Evolutionary conservation across 2,888 invertebrate species (phyloP).

Genomic region (Melipona beecheii): DNA sequence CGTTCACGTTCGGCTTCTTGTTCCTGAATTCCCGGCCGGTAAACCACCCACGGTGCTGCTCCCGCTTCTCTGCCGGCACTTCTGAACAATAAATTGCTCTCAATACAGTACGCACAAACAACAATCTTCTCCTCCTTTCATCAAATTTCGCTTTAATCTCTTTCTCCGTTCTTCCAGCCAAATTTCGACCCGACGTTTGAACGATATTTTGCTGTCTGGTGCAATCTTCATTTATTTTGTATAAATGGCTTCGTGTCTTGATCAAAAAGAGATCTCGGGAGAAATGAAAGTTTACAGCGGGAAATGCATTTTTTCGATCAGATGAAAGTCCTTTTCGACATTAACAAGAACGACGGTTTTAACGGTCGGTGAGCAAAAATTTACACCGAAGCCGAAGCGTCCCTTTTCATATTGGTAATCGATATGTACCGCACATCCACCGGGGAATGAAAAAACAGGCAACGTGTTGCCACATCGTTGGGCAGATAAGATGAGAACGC

Average conservation of each 20-base stretch:
- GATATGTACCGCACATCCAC: neutral
- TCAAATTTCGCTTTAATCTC: neutral
- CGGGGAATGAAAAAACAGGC: neutral
- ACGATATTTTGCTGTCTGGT: too few relatives aligned
- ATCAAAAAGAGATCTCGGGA: too few relatives aligned
- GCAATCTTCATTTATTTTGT: too few relatives aligned
- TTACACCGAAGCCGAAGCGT: neutral
- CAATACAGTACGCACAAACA: neutral
- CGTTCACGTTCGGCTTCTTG: constrained; percentile 1
- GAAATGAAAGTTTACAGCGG: neutral
- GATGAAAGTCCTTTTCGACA: neutral
- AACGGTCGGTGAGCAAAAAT: too few relatives aligned
- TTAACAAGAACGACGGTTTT: too few relatives aligned
- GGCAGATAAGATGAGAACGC: constrained; percentile 43
- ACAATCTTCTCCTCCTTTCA: neutral
- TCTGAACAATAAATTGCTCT: neutral
- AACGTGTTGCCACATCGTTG: neutral
- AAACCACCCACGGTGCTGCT: neutral
- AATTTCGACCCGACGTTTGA: too few relatives aligned
- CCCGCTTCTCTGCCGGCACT: neutral
- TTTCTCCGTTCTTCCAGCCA: too few relatives aligned
- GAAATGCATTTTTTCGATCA: neutral
- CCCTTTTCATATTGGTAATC: neutral
- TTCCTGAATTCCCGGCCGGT: constrained; percentile 7
- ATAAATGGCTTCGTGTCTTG: too few relatives aligned